These are phyloP conservation scores for Entosphenus tridentatus DNA, from an alignment of 2,113 vertebrate species.

Conservation along the genomic window DNA sequence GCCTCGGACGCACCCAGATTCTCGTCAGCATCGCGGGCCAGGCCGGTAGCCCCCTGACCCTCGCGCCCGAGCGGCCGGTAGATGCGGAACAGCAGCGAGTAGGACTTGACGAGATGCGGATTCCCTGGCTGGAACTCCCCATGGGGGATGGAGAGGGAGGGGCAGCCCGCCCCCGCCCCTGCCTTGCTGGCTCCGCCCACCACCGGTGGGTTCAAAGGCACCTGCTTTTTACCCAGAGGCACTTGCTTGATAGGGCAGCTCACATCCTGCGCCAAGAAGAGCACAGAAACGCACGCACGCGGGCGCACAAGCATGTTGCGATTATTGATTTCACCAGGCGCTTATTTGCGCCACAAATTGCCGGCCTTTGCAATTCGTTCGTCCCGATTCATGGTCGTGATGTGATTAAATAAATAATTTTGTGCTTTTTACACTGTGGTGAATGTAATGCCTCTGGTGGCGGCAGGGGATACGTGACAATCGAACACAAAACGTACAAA, in stretches of 20 bases:
- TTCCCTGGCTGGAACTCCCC: slow-evolving; percentile 3
- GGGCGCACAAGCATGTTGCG: not conserved
- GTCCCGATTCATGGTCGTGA: too few species aligned
- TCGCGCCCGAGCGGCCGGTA: not conserved
- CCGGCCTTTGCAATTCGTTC: not conserved
- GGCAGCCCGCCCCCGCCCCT: not conserved
- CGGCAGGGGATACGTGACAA: slow-evolving; percentile 5
- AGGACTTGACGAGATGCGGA: slow-evolving; percentile 4
- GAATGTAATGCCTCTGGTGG: too few species aligned
- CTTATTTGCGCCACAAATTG: not conserved
- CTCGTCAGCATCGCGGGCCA: not conserved
- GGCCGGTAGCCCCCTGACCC: not conserved
- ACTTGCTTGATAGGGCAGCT: slow-evolving; percentile 4
- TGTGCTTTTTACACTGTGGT: too few species aligned
- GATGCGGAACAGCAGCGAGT: not conserved
- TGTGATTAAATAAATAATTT: too few species aligned
- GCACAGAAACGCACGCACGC: slow-evolving; percentile 14
- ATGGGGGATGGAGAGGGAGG: slow-evolving; percentile 3
- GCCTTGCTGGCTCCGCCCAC: not conserved
- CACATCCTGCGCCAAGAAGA: not conserved
- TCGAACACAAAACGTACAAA: slow-evolving; percentile 7
- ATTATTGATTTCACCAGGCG: not conserved
- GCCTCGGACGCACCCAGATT: not conserved
- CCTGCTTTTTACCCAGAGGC: not conserved
- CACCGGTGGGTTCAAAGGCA: not conserved